Percentiles rank a stretch among this genome's conserved stretches.
Conservation (phyloP, 2,797 vertebrate genomes). For the Pygocentrus nattereri region DNA sequence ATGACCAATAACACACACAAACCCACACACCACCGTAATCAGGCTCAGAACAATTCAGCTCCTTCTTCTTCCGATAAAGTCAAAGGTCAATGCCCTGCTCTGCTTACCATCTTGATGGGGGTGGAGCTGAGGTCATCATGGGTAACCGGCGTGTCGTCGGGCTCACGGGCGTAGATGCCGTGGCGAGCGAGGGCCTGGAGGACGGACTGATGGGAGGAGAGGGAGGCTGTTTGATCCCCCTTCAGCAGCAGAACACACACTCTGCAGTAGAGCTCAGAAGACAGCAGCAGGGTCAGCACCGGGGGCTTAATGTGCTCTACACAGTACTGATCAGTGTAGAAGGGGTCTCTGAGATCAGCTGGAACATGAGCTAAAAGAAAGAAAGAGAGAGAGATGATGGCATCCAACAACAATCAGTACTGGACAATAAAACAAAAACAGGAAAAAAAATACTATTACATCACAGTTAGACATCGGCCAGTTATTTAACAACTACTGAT, state of each 20-base stretch:
- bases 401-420: no score
- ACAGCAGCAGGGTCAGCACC: constrained; percentile 88
- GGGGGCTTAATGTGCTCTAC: constrained; percentile 97
- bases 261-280: constrained; percentile 91
- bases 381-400: neutral
- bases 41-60: neutral
- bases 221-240: constrained; percentile 85
- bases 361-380: constrained; percentile 87
- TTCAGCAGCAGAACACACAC: constrained; percentile 91
- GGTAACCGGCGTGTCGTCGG: constrained; percentile 85
- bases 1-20: constrained; percentile 10
- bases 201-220: constrained; percentile 90
- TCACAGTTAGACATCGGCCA: no score
- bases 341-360: constrained; percentile 90
- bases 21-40: constrained; percentile 6
- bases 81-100: constrained; percentile 70
- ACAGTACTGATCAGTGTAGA: constrained; percentile 96
- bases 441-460: no score
- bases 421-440: no score
- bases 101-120: constrained; percentile 95
- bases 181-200: constrained; percentile 91
- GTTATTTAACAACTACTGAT: no score
- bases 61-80: neutral
- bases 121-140: constrained; percentile 85
- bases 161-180: constrained; percentile 93